Base-by-base conservation (phyloP, 2,113 vertebrate genomes). In the Bubo scandiacus region DNA sequence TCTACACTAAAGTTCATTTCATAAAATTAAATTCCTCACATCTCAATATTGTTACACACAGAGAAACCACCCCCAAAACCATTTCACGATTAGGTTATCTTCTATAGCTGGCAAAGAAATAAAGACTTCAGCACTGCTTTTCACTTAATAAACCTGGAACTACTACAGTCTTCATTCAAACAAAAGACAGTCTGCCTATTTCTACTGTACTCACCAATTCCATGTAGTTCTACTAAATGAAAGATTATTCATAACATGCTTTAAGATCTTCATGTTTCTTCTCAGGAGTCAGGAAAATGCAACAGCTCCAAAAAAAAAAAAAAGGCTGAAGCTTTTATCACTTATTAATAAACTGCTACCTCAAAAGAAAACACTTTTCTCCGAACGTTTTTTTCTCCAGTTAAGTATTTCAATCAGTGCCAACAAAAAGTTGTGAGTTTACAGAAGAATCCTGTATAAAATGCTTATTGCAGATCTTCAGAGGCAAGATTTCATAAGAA, bases 131-230 rank as follows among this genome's bases (percentile, higher is more conserved):
- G 51, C n/a, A 57, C 30, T 30, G n/a, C 34, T 20, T 51, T 25
- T 45, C 38, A 42, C 30, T 52, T 47, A 40, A 36, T 7, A 72
- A 84, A 52, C 23, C 29, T 19, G 45, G 72, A 73, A 71, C 27
- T 3, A 42, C 43, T 2, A 68, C 23, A 65, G 66, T 12, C 6
- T n/a, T 55, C 11, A 49, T 19, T 59, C n/a, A 26, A 29, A 49
- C 1, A 1, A 18, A 40, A 58, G 59, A 30, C 19, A 57, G 5
- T 3, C 38, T 32, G n/a, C 49, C 61, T 67, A 0, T 36, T 65
- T 8, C 51, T 71, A 5, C 19, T 25, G 34, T 94, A 97, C 98
- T 98, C 93, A 98, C 98, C 98, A 89, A 38, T 36, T 95, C 96
- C 97, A 92, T 1, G 65, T 0, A 12, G 26, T 26, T 34, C 80